Evolutionary conservation across 2,797 vertebrate species (phyloP).

Genomic region (Gallinago stenura): DNA sequence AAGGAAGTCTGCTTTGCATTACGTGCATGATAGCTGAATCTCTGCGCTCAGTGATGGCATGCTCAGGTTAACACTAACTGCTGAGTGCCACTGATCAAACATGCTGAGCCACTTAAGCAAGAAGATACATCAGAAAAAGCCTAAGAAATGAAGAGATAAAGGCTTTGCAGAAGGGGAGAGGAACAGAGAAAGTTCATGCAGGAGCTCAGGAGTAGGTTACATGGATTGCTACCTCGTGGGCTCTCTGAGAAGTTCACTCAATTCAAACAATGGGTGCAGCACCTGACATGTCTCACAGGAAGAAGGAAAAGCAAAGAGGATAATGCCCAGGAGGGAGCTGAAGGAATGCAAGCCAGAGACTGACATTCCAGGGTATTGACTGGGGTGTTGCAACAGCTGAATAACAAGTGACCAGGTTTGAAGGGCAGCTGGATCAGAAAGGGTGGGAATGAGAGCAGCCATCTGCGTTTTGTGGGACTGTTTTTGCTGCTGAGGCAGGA

Average conservation of each 20-base stretch:
- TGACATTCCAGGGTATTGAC: neutral
- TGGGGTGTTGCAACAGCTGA: neutral
- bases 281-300: rapidly evolving
- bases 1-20: neutral
- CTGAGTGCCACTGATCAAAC: rapidly evolving
- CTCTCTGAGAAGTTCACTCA: neutral
- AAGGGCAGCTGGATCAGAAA: neutral
- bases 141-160: neutral
- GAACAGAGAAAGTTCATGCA: neutral
- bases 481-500: neutral
- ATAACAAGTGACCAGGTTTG: neutral
- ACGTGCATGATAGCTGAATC: rapidly evolving
- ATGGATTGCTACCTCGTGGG: rapidly evolving
- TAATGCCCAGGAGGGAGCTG: neutral
- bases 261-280: neutral
- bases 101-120: neutral
- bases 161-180: neutral
- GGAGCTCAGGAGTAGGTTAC: neutral
- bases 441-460: neutral
- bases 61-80: neutral
- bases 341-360: neutral
- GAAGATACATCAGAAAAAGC: neutral
- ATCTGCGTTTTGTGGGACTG: rapidly evolving
- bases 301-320: neutral
- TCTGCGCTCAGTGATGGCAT: neutral